Conservation (phyloP, 2,888 invertebrate species). For the Agrotis puta region DNA sequence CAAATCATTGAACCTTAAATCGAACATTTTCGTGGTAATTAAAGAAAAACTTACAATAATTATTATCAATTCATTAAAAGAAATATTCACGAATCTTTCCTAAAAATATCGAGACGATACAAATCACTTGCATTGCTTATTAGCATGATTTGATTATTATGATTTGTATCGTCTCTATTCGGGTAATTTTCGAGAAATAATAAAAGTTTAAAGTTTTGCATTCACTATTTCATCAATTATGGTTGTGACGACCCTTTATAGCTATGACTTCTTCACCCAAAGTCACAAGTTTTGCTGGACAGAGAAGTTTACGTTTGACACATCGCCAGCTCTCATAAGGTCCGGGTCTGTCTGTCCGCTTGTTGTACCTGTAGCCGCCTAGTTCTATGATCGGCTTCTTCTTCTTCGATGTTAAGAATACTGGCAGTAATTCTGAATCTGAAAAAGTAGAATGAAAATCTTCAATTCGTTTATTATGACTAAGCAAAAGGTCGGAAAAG, state of each 20-base stretch:
- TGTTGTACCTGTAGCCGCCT: not conserved
- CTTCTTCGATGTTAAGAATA: not conserved
- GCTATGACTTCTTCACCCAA: not conserved
- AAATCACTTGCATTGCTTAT: too few relatives aligned
- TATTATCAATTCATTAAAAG: too few relatives aligned
- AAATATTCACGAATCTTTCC: too few relatives aligned
- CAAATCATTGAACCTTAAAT: too few relatives aligned
- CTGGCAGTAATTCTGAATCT: not conserved
- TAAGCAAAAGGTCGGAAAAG: not conserved
- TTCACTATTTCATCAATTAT: not conserved
- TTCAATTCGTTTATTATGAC: not conserved
- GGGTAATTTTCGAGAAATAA: too few relatives aligned
- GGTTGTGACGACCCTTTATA: not conserved
- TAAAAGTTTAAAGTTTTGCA: too few relatives aligned
- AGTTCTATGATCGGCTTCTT: not conserved
- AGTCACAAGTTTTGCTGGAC: not conserved
- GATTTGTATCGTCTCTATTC: too few relatives aligned
- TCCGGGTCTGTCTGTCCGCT: not conserved
- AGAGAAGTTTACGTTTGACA: not conserved
- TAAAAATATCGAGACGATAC: too few relatives aligned
- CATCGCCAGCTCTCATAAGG: not conserved
- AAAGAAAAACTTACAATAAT: too few relatives aligned
- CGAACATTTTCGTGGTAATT: too few relatives aligned
- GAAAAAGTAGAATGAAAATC: not conserved
- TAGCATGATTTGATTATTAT: too few relatives aligned